A percentile compares a stretch with the other conserved stretches of the same genome.
Conservation (phyloP, 2,113 vertebrate genomes). For the Pseudolaguvia tuberculata region DNA sequence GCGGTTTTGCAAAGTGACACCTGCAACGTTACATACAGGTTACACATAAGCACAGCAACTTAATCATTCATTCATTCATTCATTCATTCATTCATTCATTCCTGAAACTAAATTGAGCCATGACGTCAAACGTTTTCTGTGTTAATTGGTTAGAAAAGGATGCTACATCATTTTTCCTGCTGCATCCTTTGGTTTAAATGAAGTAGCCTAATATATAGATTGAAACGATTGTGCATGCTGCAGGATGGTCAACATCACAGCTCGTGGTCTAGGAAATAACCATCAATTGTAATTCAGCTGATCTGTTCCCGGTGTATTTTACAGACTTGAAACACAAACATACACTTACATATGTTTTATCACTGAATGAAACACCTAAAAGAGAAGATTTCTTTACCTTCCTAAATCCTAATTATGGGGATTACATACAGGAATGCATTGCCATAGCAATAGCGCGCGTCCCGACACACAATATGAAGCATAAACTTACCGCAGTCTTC, state of each 20-base stretch:
- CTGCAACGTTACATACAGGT: constrained; percentile 31
- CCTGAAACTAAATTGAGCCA: constrained; percentile 2
- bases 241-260: constrained; percentile 30
- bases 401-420: constrained; percentile 23
- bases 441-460: constrained; percentile 52
- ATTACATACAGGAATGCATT: constrained; percentile 44
- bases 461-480: constrained; percentile 46
- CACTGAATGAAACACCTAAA: constrained; percentile 19
- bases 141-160: not conserved
- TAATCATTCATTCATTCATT: not conserved
- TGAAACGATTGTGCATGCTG: constrained; percentile 26
- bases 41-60: constrained; percentile 18
- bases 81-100: not conserved
- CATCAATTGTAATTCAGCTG: constrained; percentile 35
- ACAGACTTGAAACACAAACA: constrained; percentile 47
- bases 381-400: not conserved
- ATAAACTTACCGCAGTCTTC: constrained; percentile 91
- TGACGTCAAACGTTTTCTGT: constrained; percentile 1
- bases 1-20: constrained; percentile 32
- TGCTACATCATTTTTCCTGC: constrained; percentile 22
- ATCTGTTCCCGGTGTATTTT: constrained; percentile 33
- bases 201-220: constrained; percentile 16
- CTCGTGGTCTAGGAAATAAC: constrained; percentile 9
- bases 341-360: constrained; percentile 2
- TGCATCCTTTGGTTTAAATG: constrained; percentile 30